These are phyloP conservation scores for Hydrotaea cyrtoneurina DNA, from an alignment of 2,888 invertebrate species.

Conservation along the genomic window DNA sequence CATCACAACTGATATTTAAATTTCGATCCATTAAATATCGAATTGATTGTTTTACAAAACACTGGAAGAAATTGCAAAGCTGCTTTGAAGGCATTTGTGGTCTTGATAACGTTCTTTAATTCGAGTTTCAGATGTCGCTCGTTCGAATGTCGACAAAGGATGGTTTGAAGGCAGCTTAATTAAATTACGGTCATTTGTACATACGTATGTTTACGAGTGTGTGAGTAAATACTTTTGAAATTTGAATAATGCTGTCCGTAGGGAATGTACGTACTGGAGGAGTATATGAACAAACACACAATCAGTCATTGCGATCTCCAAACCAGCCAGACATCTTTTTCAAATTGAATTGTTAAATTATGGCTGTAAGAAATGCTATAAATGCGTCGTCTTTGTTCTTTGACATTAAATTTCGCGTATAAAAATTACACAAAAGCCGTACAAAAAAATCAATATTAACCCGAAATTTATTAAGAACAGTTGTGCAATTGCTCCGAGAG, in stretches of 20 bases:
- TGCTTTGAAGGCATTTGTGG: neutral
- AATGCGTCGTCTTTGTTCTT: neutral
- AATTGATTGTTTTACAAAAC: neutral
- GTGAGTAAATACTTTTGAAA: neutral
- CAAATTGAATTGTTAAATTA: neutral
- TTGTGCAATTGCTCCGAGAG: constrained; percentile 37
- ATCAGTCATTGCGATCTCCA: neutral
- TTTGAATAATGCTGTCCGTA: neutral
- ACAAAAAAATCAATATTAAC: constrained; percentile 46
- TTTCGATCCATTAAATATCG: neutral
- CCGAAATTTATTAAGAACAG: constrained; percentile 49
- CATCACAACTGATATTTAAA: neutral
- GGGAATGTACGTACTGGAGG: neutral
- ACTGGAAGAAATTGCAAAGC: neutral
- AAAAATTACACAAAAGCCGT: constrained; percentile 43
- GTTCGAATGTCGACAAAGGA: too few species aligned
- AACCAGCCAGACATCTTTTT: constrained; percentile 27
- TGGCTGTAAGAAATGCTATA: neutral
- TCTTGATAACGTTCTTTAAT: too few species aligned
- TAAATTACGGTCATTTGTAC: too few species aligned
- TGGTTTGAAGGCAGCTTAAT: too few species aligned
- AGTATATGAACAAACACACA: too few species aligned
- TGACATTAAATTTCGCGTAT: constrained; percentile 21
- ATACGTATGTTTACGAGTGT: too few species aligned
- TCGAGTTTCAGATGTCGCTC: too few species aligned